These are phyloP conservation scores for Microctenopoma steveboyesi DNA, from an alignment of 2,797 vertebrate species.

Conservation along the genomic window DNA sequence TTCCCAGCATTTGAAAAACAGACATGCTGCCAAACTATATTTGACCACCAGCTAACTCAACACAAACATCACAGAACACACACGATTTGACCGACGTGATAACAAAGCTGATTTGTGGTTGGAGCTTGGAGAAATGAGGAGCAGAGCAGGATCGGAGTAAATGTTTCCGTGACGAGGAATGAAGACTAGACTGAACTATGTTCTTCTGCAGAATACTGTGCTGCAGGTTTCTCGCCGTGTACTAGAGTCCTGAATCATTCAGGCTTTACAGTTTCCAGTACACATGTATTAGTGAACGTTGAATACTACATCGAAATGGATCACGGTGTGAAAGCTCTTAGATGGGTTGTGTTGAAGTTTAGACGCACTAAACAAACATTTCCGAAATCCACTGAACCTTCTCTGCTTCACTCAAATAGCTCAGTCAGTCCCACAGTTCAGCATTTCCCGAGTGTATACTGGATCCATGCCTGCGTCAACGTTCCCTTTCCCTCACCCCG, in stretches of 20 bases:
- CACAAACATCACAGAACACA: neutral
- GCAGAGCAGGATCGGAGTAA: conserved; percentile 19
- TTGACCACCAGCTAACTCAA: neutral
- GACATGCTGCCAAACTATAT: conserved; percentile 6
- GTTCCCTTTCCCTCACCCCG: conserved; percentile 36
- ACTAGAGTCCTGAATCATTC: neutral
- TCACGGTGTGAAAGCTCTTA: neutral
- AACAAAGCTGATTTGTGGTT: conserved; percentile 8
- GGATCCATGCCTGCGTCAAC: conserved; percentile 54
- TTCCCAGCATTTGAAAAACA: conserved; percentile 37
- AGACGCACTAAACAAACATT: neutral
- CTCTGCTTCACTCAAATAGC: conserved; percentile 62
- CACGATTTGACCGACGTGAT: neutral
- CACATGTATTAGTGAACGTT: neutral
- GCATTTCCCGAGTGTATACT: conserved; percentile 67
- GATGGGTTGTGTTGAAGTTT: neutral
- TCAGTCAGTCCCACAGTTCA: conserved; percentile 54
- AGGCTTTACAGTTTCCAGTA: neutral
- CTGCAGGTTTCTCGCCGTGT: neutral
- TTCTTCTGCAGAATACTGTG: conserved; percentile 17
- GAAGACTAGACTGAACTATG: conserved; percentile 23
- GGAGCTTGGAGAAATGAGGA: conserved; percentile 15
- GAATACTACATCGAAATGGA: no score
- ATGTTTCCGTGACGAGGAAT: conserved; percentile 30
- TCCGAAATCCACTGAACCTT: conserved; percentile 31